Conservation (phyloP, 2,888 invertebrate species). For the Prostheceraeus crozeri region DNA sequence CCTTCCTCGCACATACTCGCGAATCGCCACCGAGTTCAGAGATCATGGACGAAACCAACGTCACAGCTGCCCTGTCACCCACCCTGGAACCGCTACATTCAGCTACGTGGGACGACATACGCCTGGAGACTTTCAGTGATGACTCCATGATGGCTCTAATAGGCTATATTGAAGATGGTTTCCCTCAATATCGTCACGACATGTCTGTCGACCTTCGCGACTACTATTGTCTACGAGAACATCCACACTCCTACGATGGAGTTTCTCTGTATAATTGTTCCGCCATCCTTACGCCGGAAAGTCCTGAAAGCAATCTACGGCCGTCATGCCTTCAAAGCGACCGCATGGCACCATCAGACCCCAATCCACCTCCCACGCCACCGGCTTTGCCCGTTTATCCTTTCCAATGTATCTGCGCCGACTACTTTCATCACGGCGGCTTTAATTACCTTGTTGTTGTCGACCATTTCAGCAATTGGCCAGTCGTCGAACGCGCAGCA, state of each 20-base stretch:
- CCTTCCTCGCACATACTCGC: too few species aligned
- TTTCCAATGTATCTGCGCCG: constrained; percentile 40
- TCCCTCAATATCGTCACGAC: background rate
- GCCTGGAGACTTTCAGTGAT: constrained; percentile 11
- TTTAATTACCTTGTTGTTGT: constrained; percentile 42
- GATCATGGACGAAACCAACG: too few species aligned
- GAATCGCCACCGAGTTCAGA: too few species aligned
- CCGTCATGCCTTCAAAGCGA: constrained; percentile 39
- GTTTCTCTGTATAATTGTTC: constrained; percentile 13
- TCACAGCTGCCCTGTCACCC: too few species aligned
- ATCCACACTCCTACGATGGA: constrained; percentile 12
- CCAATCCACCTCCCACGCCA: constrained; percentile 43
- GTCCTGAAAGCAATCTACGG: constrained; percentile 6
- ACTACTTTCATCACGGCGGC: constrained; percentile 41
- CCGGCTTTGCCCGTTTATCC: constrained; percentile 41
- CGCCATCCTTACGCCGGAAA: background rate
- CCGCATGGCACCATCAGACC: constrained; percentile 40
- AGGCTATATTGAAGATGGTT: constrained; percentile 1
- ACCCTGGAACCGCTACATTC: constrained; percentile 20
- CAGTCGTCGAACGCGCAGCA: constrained; percentile 41
- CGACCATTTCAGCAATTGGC: constrained; percentile 44
- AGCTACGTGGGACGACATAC: constrained; percentile 24
- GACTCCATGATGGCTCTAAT: background rate
- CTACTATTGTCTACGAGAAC: background rate
- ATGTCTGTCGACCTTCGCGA: background rate